These are phyloP conservation scores for Sycobia sp. DNA, from an alignment of 1,140 invertebrate genomes.

Conservation along the genomic window DNA sequence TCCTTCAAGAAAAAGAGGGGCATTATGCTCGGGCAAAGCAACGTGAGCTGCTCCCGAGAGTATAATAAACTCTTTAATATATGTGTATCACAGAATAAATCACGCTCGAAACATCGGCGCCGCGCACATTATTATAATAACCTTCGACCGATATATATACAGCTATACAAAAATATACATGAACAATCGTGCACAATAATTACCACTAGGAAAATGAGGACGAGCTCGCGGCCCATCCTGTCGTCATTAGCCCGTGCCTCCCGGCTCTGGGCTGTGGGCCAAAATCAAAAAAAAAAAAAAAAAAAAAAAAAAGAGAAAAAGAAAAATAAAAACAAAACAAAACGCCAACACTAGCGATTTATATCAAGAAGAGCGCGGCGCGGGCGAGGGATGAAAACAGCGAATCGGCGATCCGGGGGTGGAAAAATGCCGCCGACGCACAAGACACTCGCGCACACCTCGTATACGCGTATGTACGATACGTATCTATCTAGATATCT, in stretches of 20 bases:
- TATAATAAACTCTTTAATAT: background rate
- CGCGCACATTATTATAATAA: background rate
- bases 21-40: no score
- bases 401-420: background rate
- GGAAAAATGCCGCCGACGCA: background rate
- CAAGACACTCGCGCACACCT: background rate
- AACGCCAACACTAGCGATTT: background rate
- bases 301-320: no score
- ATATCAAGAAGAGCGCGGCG: background rate
- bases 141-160: background rate
- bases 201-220: slow-evolving; percentile 16
- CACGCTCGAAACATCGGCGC: background rate
- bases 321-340: no score
- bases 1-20: no score
- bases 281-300: no score
- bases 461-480: background rate
- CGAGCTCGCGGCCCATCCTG: slow-evolving; percentile 6
- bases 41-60: background rate
- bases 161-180: background rate
- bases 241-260: background rate
- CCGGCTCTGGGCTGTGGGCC: background rate
- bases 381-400: background rate
- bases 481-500: no score
- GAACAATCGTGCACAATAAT: background rate
- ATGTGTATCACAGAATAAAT: background rate